Evolutionary conservation across 2,888 invertebrate genomes (phyloP), one percentile per base, ranked within the genome.

Genomic region (Lycia hirtaria): DNA sequence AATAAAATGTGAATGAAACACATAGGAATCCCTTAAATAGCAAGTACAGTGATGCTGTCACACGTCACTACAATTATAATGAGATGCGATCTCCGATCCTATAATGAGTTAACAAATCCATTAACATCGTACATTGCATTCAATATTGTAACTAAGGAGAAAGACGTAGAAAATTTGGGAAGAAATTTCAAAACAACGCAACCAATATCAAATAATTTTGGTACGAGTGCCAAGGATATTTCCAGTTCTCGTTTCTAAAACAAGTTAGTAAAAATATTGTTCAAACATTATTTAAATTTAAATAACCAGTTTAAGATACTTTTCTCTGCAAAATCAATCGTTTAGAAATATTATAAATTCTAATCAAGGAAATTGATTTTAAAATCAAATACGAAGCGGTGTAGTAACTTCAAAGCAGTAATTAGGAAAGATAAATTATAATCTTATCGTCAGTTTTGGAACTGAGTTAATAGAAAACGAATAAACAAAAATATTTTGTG

Each of bases 11-110:
- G 56, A 60, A 62, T 43, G 53, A 60, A 58, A 65, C 56, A 62
- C 54, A 60, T 60, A 53, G 62, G 65, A 65, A 64, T 62, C 62
- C 67, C 58, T 62, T 63, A 62, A 54, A 62, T 63, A 61, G 58
- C 53, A 37, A 51, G 44, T 19, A 37, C 37, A 37, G 43, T 7
- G 17, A n/a, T 22, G 43, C 33, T 61, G 61, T 59, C 58, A 59
- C 58, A 60, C 47, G 55, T 28, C 55, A 41, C n/a, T n/a, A n/a
- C 59, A 52, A 57, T 56, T 56, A 30, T 57, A 64, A 63, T 56
- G 51, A 61, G 26, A 38, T 49, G 40, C 35, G 51, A 37, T 55
- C 38, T 54, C 52, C 48, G n/a, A n/a, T n/a, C n/a, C n/a, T n/a
- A n/a, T n/a, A n/a, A n/a, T n/a, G n/a, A 61, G 40, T 60, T 61